These are phyloP conservation scores for Gibbula magus DNA, from an alignment of 2,888 invertebrate species.

Conservation along the genomic window DNA sequence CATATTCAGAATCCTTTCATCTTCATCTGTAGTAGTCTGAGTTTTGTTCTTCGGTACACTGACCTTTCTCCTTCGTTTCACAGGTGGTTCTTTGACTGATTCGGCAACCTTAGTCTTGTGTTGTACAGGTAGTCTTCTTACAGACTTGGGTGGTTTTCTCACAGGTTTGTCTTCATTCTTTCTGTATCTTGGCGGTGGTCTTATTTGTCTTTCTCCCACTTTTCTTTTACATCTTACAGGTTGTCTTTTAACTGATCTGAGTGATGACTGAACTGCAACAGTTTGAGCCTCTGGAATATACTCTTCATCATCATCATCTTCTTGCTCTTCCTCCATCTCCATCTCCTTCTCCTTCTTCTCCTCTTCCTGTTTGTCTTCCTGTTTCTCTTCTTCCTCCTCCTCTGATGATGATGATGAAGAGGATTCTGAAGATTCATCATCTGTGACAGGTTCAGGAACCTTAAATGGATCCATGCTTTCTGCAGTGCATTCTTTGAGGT, in stretches of 20 bases:
- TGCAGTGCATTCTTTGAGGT: neutral
- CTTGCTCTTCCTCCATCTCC: neutral
- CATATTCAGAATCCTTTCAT: too few species aligned
- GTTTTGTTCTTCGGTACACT: neutral
- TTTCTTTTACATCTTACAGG: neutral
- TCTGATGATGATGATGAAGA: conserved; percentile 28
- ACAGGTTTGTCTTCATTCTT: too few species aligned
- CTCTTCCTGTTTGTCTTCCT: neutral
- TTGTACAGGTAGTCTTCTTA: neutral
- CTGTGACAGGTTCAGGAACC: neutral
- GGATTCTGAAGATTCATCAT: neutral
- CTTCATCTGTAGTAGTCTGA: too few species aligned
- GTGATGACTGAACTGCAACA: neutral
- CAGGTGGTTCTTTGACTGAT: conserved; percentile 1
- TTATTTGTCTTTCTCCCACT: neutral
- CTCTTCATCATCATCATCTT: neutral
- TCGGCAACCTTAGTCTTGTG: conserved; percentile 16
- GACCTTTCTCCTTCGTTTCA: neutral
- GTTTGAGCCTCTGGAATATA: neutral
- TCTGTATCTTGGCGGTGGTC: too few species aligned
- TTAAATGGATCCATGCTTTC: neutral
- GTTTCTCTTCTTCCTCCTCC: conserved; percentile 12
- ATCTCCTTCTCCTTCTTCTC: neutral
- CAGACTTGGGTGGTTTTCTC: too few species aligned
- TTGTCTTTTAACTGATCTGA: neutral